Conservation (phyloP, 1,140 invertebrate genomes). For the Drosophila repleta region DNA sequence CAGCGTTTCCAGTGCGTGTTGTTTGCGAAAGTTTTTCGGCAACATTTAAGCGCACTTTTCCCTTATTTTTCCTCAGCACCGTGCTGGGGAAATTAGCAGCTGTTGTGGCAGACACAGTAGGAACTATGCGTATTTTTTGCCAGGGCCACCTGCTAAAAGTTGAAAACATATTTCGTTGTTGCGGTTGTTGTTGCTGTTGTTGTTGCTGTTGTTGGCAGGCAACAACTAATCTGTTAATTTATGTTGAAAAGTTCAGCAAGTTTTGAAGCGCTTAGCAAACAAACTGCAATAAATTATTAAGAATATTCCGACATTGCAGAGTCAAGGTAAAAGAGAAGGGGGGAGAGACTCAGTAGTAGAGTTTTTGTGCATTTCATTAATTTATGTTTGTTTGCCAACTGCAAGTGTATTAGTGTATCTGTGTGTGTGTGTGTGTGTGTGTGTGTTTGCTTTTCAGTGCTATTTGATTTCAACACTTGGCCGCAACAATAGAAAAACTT, state of each 20-base stretch:
- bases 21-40: slow-evolving; percentile 40
- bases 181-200: slow-evolving; percentile 1
- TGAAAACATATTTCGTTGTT: slow-evolving; percentile 12
- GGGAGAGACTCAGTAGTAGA: background rate
- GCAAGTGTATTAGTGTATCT: background rate
- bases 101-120: slow-evolving; percentile 27
- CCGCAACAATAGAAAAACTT: slow-evolving; percentile 45
- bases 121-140: slow-evolving; percentile 17
- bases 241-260: slow-evolving; percentile 75
- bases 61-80: slow-evolving; percentile 16
- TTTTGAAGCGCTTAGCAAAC: slow-evolving; percentile 74
- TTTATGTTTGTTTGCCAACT: slow-evolving; percentile 50
- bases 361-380: slow-evolving; percentile 69
- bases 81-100: slow-evolving; percentile 34
- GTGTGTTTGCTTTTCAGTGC: slow-evolving; percentile 9
- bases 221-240: slow-evolving; percentile 79
- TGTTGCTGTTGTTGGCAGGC: slow-evolving; percentile 28
- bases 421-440: slow-evolving; percentile 30
- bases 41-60: slow-evolving; percentile 22
- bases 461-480: slow-evolving; percentile 58
- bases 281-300: slow-evolving; percentile 81
- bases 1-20: slow-evolving; percentile 42
- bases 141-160: slow-evolving; percentile 41
- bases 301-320: slow-evolving; percentile 61
- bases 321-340: background rate